Base-by-base conservation (phyloP, 2,888 invertebrate genomes). In the Caenorhabditis afra region DNA sequence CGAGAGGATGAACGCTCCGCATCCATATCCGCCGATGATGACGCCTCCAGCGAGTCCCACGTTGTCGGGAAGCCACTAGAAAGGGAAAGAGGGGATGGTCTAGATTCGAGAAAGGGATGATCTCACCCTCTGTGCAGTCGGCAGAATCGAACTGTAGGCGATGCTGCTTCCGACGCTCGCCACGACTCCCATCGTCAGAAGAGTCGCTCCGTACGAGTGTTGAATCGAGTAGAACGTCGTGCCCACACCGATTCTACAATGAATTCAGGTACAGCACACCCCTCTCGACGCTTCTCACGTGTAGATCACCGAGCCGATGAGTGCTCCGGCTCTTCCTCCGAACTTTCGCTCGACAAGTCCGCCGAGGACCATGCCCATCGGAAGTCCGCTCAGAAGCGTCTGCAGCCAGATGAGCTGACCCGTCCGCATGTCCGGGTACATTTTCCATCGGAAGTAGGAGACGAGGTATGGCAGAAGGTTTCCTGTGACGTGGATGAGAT, bases 21-120 rank as follows among this genome's bases (percentile, higher is more conserved):
- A 89, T 0, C 91, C 91, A 73, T 90, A 91, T 3, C 91, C 91
- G 14, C 90, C 90, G 12, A 91, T 90, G 14, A 91, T 90, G 8
- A 91, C 74, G 0, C 91, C 91, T 58, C 89, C 88, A 4, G 90
- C 91, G 8, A 91, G 74, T 3, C 91, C 91, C 18, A 88, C 85
- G 11, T 82, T 82, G 22, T 83, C 67, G 0, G 88, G 89, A n/a
- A 87, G 73, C 89, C 88, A 88, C 89, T 89, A 75, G 86, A 67
- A 23, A 22, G 16, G 1, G 49, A 4, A 57, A 47, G 18, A 0
- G 55, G 35, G 22, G 29, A 5, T 29, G 29, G 29, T 7, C 29
- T 29, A 29, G 49, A 45, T 20, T 23, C 7, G 16, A 1, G 2
- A 45, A 18, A 22, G 8, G 11, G 23, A 47, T 29, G 41, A n/a